Conservation (phyloP, 2,113 vertebrate genomes). For the Pygoscelis antarcticus region DNA sequence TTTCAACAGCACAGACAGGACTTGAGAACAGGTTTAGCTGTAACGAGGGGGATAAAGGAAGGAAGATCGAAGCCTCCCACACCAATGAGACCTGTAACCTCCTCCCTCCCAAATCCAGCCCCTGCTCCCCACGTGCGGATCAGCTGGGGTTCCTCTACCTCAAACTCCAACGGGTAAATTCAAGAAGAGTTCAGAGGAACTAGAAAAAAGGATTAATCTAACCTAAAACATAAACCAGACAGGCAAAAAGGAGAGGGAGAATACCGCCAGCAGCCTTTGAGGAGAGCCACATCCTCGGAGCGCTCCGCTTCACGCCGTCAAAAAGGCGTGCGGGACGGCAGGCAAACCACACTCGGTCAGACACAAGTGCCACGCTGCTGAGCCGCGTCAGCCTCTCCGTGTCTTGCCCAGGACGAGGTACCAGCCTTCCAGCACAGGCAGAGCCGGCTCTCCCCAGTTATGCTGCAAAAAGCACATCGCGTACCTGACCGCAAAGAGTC, state of each 20-base stretch:
- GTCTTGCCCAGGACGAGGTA: not conserved
- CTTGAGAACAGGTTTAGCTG: not conserved
- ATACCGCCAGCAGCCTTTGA: not conserved
- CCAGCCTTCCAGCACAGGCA: not conserved
- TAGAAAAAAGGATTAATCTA: too few species aligned
- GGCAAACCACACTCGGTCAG: too few species aligned
- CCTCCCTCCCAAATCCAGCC: not conserved
- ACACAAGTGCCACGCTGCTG: not conserved
- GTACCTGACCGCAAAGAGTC: not conserved
- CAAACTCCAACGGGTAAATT: not conserved
- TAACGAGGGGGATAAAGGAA: too few species aligned
- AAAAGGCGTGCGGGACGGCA: rapidly evolving
- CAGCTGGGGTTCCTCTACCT: not conserved
- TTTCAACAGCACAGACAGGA: not conserved
- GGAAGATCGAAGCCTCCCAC: not conserved
- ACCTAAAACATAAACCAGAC: not conserved
- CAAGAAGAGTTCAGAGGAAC: not conserved
- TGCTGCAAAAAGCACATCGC: rapidly evolving
- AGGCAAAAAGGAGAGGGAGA: not conserved
- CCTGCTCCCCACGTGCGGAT: not conserved
- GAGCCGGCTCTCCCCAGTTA: not conserved
- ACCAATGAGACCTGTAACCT: not conserved
- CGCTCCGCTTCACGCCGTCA: rapidly evolving
- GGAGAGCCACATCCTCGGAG: not conserved
- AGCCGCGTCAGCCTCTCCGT: rapidly evolving